Evolutionary conservation across 2,888 invertebrate species (phyloP), one percentile per base, ranked within the genome.

Genomic region (Napeogenes inachia): DNA sequence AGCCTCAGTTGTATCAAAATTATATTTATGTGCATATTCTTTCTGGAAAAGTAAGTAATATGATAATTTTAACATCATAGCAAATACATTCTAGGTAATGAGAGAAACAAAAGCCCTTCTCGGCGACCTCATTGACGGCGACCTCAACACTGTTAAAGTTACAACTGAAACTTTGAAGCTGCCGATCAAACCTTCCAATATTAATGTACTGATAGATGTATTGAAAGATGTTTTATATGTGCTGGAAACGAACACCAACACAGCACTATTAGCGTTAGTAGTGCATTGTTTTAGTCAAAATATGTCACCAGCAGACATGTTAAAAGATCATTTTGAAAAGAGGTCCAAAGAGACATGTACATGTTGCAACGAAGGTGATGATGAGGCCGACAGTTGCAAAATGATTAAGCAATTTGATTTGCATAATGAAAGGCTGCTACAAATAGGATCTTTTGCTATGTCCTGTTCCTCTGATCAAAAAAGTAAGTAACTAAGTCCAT

Each of bases 401-500:
- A 83, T 89, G 63, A 89, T 94, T 12, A 92, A 92, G 65, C 92
- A 92, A 45, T 94, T 94, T 81, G 95, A 95, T 87, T 83, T 93
- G 67, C 91, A 93, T 64, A 92, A 93, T 72, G 95, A 95, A 74
- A 91, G 93, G 70, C 82, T 94, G 57, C 84, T 93, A 81, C 94
- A 94, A 74, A 93, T 94, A 71, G 94, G 94, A 55, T 87, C 93
- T 57, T 95, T 94, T 81, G 94, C 94, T n/a, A 91, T 94, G 54
- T 93, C 94, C 4, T 89, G 88, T 72, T 88, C 88, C 35, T 88
- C 85, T 45, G 89, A 89, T 78, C 80, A 86, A 65, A 80, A 77
- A 69, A 81, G 90, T 89, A 73, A 76, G 87, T 77, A 21, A n/a
- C 30, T 10, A 21, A 21, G 21, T 21, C 21, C 21, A 0, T 21